Percentiles rank a stretch among this genome's conserved stretches.
phyloP scores from a whole-genome alignment of 1,140 invertebrate species.

The Mercenaria mercenaria region DNA sequence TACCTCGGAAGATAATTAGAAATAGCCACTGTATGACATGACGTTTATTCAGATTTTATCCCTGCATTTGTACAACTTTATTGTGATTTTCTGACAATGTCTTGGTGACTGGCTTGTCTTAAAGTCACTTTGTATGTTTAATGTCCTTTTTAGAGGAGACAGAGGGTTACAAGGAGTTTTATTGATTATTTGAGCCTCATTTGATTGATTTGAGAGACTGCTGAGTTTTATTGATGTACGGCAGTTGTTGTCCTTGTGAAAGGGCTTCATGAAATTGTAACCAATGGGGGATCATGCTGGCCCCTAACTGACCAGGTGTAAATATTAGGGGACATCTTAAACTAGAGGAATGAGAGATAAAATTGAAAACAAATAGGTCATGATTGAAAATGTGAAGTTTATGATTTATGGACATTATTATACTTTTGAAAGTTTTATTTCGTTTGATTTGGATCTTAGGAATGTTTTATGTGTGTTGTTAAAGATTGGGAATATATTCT shows the following conservation, averaged over 20 bases:
- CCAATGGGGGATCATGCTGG: background rate
- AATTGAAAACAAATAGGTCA: background rate
- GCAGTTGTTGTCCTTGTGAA: background rate
- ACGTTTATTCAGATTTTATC: background rate
- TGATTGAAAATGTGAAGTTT: too few species aligned
- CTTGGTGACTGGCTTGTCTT: too few species aligned
- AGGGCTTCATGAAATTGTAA: background rate
- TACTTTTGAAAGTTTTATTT: too few species aligned
- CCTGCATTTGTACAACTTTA: background rate
- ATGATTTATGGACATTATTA: too few species aligned
- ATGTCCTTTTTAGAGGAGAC: too few species aligned
- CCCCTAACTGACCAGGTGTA: conserved; percentile 1
- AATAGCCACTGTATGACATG: background rate
- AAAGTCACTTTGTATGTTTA: too few species aligned
- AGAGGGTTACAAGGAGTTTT: too few species aligned
- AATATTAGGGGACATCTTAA: background rate
- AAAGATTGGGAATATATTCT: too few species aligned
- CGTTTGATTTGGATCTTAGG: too few species aligned
- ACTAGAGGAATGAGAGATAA: background rate
- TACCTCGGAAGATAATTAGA: background rate
- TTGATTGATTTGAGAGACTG: background rate
- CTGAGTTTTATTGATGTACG: background rate
- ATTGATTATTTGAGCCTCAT: background rate
- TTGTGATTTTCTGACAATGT: background rate
- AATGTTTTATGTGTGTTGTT: too few species aligned